Evolutionary conservation across 2,797 vertebrate genomes (phyloP).

Genomic region (Choloepus didactylus): DNA sequence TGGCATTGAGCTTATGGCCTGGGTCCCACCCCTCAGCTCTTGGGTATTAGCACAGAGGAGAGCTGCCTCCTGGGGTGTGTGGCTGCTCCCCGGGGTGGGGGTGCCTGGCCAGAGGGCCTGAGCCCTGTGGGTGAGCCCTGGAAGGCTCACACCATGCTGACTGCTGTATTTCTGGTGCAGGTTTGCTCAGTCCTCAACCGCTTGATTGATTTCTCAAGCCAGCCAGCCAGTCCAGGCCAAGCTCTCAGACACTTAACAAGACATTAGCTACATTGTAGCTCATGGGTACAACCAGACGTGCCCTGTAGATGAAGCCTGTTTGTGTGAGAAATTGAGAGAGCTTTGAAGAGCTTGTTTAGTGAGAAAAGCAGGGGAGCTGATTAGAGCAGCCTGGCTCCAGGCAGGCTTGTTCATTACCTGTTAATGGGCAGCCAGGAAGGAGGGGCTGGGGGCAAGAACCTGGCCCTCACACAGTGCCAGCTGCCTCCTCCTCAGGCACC

Average conservation of each 20-base stretch:
- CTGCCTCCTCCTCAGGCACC: not conserved
- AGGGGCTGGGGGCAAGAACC: not conserved
- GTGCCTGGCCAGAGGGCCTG: not conserved
- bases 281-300: fast-evolving
- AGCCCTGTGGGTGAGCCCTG: fast-evolving
- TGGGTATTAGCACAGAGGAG: not conserved
- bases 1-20: not conserved
- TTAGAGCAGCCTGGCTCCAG: not conserved
- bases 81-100: not conserved
- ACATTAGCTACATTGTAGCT: not conserved
- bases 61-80: not conserved
- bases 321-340: not conserved
- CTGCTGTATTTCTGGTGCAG: not conserved
- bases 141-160: not conserved
- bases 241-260: not conserved
- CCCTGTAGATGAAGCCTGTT: not conserved
- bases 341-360: not conserved
- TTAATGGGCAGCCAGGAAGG: not conserved
- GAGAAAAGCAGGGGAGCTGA: not conserved
- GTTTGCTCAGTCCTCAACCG: not conserved
- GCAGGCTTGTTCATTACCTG: not conserved
- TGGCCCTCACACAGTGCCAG: not conserved
- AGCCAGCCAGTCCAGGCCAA: fast-evolving
- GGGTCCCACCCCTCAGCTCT: not conserved
- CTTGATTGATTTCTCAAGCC: not conserved